Conservation (phyloP, 2,888 invertebrate species). For the Zele albiditarsus region DNA sequence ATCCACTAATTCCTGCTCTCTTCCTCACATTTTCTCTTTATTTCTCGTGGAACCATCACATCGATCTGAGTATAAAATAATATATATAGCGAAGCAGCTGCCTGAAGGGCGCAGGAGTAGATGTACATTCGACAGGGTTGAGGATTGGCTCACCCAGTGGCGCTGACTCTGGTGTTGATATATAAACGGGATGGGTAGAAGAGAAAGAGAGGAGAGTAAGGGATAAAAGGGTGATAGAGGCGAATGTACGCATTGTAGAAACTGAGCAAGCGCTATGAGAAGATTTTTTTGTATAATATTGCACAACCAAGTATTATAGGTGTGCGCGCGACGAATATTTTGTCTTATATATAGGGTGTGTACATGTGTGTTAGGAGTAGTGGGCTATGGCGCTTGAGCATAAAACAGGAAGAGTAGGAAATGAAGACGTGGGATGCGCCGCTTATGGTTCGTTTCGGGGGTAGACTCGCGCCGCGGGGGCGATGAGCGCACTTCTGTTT, state of each 20-base stretch:
- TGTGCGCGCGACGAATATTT: conserved; percentile 6
- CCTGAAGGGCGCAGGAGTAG: conserved; percentile 33
- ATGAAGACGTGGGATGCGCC: conserved; percentile 70
- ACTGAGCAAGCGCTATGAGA: conserved; percentile 41
- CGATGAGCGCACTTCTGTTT: conserved; percentile 72
- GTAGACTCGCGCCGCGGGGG: conserved; percentile 72
- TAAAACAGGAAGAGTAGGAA: conserved; percentile 52
- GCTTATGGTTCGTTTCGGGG: conserved; percentile 71
- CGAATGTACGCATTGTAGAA: conserved; percentile 35
- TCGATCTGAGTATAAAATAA: conserved; percentile 6
- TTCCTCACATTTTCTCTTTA: neutral
- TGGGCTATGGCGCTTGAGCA: conserved; percentile 42
- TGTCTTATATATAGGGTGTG: conserved; percentile 44
- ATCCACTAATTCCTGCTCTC: neutral
- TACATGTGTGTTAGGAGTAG: conserved; percentile 45
- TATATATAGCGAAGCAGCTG: neutral
- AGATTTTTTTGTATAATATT: conserved; percentile 33
- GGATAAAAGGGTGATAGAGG: conserved; percentile 17
- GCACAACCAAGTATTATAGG: neutral
- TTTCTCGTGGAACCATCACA: neutral
- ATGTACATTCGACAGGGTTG: conserved; percentile 39
- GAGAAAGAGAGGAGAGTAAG: conserved; percentile 6
- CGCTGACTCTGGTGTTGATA: conserved; percentile 40
- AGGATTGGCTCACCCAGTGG: conserved; percentile 46
- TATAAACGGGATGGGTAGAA: conserved; percentile 41